Evolutionary conservation across 1,140 invertebrate species (phyloP).

Genomic region (Solen grandis): DNA sequence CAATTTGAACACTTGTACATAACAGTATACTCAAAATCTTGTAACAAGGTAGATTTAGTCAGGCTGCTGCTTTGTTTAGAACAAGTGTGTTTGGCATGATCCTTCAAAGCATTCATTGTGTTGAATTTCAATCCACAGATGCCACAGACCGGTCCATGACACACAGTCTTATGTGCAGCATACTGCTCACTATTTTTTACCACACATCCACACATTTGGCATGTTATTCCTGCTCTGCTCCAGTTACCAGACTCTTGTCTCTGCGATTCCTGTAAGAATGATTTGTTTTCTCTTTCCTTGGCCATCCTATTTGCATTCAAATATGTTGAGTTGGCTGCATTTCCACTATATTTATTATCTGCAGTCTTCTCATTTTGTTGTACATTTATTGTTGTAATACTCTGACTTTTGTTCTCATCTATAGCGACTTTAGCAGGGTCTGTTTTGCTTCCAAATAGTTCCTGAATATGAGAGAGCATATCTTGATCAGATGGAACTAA

Average conservation of each 20-base stretch:
- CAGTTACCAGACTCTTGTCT: not conserved
- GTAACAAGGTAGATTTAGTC: not conserved
- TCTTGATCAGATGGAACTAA: not conserved
- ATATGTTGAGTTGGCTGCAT: constrained; percentile 17
- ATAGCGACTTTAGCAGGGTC: not conserved
- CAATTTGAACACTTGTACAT: constrained; percentile 37
- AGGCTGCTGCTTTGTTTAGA: not conserved
- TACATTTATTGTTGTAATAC: not conserved
- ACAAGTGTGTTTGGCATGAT: constrained; percentile 41
- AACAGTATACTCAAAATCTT: constrained; percentile 22
- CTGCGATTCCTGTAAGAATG: too few species aligned
- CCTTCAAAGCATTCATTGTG: constrained; percentile 17
- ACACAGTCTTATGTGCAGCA: not conserved
- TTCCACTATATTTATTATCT: not conserved
- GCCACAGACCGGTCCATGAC: constrained; percentile 20
- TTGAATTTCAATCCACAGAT: constrained; percentile 32
- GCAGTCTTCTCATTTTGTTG: not conserved
- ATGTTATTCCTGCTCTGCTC: not conserved
- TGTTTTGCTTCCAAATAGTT: not conserved
- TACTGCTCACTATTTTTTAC: not conserved
- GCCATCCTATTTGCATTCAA: constrained; percentile 41
- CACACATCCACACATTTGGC: not conserved
- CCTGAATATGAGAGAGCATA: not conserved
- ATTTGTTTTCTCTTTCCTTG: constrained; percentile 38
- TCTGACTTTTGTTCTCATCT: not conserved